These are phyloP conservation scores for Penaeus indicus DNA, from an alignment of 1,140 invertebrate species.

Conservation along the genomic window DNA sequence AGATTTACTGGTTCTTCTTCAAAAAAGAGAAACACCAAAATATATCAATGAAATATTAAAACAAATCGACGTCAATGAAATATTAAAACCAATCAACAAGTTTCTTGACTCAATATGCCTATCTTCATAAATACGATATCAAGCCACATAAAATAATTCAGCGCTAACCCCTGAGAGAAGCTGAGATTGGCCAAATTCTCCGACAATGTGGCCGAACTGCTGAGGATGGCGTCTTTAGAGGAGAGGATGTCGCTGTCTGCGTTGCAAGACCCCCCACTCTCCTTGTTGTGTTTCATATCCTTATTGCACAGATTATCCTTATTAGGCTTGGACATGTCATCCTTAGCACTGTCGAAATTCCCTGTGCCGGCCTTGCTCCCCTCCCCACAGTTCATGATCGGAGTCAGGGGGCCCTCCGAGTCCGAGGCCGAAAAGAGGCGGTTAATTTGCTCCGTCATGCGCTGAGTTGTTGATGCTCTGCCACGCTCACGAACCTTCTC, in stretches of 20 bases:
- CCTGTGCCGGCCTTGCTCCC: conserved; percentile 22
- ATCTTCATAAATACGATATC: too few relatives aligned
- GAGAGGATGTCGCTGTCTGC: conserved; percentile 49
- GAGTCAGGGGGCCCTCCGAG: conserved; percentile 33
- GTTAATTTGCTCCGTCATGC: conserved; percentile 70
- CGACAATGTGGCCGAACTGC: conserved; percentile 56
- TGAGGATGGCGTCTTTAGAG: conserved; percentile 55
- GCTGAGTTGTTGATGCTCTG: conserved; percentile 69
- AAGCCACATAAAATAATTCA: background rate
- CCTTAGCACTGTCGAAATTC: conserved; percentile 28
- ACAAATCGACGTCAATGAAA: too few relatives aligned
- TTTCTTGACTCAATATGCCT: too few relatives aligned
- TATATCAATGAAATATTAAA: too few relatives aligned
- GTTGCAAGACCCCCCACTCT: conserved; percentile 33
- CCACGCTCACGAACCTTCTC: conserved; percentile 73
- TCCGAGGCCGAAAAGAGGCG: conserved; percentile 60
- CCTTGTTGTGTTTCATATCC: conserved; percentile 45
- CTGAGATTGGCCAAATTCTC: conserved; percentile 60
- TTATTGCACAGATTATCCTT: conserved; percentile 45
- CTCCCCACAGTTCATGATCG: conserved; percentile 29
- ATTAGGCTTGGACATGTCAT: conserved; percentile 29
- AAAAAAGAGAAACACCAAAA: conserved; percentile 3
- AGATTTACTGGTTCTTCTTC: conserved; percentile 45
- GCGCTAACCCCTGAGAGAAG: conserved; percentile 53
- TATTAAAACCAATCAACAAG: too few relatives aligned